Evolutionary conservation across 2,888 invertebrate genomes (phyloP).

Genomic region (Brachycybe producta): DNA sequence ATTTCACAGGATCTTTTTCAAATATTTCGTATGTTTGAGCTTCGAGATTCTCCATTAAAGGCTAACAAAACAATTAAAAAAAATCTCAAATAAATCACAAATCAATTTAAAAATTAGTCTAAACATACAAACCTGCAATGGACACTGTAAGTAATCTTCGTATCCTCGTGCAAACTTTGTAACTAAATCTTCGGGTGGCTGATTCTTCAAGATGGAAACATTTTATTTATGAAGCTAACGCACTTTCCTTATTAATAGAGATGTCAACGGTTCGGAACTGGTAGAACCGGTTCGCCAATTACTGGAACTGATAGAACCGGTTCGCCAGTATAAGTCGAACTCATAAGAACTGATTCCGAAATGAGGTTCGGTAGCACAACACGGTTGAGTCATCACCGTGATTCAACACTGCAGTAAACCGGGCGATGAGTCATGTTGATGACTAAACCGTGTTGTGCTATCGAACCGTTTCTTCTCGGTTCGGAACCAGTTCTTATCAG

Average conservation of each 20-base stretch:
- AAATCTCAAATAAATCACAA: conserved; percentile 5
- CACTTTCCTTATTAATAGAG: not conserved
- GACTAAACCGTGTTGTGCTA: too few relatives aligned
- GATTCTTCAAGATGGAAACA: conserved; percentile 27
- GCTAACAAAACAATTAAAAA: conserved; percentile 61
- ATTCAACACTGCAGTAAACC: too few relatives aligned
- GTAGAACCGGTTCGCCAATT: too few relatives aligned
- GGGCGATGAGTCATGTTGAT: too few relatives aligned
- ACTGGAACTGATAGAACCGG: too few relatives aligned
- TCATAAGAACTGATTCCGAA: too few relatives aligned
- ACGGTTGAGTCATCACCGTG: too few relatives aligned
- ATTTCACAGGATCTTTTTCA: conserved; percentile 94
- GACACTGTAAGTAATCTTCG: conserved; percentile 75
- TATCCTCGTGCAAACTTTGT: conserved; percentile 51
- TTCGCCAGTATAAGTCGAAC: too few relatives aligned
- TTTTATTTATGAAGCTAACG: conserved; percentile 5
- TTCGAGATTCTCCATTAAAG: conserved; percentile 88
- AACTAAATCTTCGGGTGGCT: conserved; percentile 32
- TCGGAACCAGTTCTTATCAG: too few relatives aligned
- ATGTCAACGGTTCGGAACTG: not conserved
- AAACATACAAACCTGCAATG: conserved; percentile 35
- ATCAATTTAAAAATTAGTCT: not conserved
- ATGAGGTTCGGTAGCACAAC: too few relatives aligned
- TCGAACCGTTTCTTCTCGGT: too few relatives aligned
- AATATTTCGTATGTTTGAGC: conserved; percentile 94